Conservation (phyloP, 2,797 vertebrate species). For the Thalassophryne amazonica region DNA sequence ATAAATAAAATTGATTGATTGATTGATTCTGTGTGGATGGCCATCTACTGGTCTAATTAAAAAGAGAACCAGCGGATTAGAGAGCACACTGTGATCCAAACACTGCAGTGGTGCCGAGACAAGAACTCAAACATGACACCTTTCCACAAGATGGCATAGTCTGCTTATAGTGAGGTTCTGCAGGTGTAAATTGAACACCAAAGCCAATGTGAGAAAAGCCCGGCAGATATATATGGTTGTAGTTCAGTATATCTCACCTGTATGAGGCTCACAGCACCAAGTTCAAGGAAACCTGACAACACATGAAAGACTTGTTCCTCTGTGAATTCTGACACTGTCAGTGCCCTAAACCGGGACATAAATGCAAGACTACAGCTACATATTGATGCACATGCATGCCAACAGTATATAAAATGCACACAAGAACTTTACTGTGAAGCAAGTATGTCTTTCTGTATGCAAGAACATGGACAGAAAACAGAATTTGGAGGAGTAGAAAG, state of each 20-base stretch:
- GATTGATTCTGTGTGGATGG: conserved; percentile 17
- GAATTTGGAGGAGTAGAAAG: not conserved
- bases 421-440: not conserved
- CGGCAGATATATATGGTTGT: not conserved
- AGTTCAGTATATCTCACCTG: no score
- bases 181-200: not conserved
- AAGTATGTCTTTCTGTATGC: not conserved
- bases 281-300: not conserved
- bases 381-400: not conserved
- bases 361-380: not conserved
- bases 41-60: conserved; percentile 11
- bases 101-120: not conserved
- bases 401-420: not conserved
- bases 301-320: not conserved
- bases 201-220: not conserved
- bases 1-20: no score
- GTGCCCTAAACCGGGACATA: not conserved
- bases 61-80: not conserved
- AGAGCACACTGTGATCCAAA: conserved; percentile 13
- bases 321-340: not conserved
- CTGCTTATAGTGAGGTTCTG: conserved; percentile 1
- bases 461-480: not conserved
- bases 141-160: conserved; percentile 31
- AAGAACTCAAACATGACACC: not conserved
- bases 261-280: not conserved